These are phyloP conservation scores for Lumbricus terrestris DNA, from an alignment of 2,888 invertebrate genomes.

Conservation along the genomic window DNA sequence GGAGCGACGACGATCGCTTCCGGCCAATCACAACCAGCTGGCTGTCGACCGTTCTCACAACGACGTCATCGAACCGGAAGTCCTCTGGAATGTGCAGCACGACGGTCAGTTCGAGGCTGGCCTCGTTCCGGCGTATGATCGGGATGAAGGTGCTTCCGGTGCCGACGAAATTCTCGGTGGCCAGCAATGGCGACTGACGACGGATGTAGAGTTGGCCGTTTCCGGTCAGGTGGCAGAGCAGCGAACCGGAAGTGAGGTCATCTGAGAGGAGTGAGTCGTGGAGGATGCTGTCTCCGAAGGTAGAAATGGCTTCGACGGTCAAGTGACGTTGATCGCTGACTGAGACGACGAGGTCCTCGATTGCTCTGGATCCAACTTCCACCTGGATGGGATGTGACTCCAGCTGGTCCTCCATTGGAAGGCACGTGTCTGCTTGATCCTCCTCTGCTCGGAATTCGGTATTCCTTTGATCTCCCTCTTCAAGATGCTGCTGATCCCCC, in stretches of 20 bases:
- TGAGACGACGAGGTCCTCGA: conserved; percentile 9
- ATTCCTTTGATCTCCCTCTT: not conserved
- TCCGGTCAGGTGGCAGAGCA: not conserved
- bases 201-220: not conserved
- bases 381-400: not conserved
- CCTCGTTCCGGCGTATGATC: conserved; percentile 5
- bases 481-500: not conserved
- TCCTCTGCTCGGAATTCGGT: not conserved
- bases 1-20: not conserved
- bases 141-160: conserved; percentile 4
- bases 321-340: not conserved
- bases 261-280: conserved; percentile 10
- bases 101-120: conserved; percentile 20
- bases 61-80: conserved; percentile 20
- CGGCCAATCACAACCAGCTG: conserved; percentile 10
- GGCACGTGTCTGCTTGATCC: not conserved
- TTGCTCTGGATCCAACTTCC: not conserved
- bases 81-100: conserved; percentile 16
- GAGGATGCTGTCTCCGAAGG: not conserved
- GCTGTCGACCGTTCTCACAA: conserved; percentile 26
- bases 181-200: not conserved
- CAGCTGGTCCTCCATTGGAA: not conserved
- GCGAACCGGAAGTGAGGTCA: not conserved
- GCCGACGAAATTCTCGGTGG: not conserved
- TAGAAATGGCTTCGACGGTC: not conserved